A percentile compares a stretch with the other conserved stretches of the same genome.
These are phyloP conservation scores for Bellardia bayeri DNA, from an alignment of 2,888 invertebrate genomes.

Conservation along the genomic window DNA sequence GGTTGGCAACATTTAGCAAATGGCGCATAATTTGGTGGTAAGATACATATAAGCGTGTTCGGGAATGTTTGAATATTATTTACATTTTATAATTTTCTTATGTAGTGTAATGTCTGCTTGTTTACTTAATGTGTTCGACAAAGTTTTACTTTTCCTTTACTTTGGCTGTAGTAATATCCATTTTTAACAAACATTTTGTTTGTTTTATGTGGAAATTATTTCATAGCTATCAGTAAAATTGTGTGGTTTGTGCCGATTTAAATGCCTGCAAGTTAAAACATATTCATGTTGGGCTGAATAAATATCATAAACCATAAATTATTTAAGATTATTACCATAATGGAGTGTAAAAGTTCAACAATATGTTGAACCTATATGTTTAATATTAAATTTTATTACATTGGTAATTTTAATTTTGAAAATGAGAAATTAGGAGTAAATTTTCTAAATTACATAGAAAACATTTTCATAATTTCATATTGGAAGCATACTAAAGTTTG, in stretches of 20 bases:
- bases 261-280: background rate
- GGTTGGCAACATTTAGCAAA: too few relatives aligned
- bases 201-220: slow-evolving; percentile 11
- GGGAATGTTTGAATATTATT: too few relatives aligned
- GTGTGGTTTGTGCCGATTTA: background rate
- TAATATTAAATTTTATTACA: slow-evolving; percentile 37
- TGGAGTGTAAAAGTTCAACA: slow-evolving; percentile 33
- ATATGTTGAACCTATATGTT: background rate
- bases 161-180: background rate
- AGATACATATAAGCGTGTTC: background rate
- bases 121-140: slow-evolving; percentile 50
- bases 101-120: slow-evolving; percentile 28
- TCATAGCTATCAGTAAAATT: background rate
- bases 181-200: slow-evolving; percentile 37
- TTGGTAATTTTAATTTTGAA: background rate
- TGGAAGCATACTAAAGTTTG: too few relatives aligned
- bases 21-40: background rate
- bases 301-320: slow-evolving; percentile 19
- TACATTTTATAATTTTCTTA: slow-evolving; percentile 4
- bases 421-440: background rate
- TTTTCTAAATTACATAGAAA: too few relatives aligned
- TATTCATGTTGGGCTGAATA: background rate
- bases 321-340: slow-evolving; percentile 34
- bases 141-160: slow-evolving; percentile 36
- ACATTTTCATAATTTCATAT: too few relatives aligned